A percentile compares a stretch with the other conserved stretches of the same genome.
phyloP scores from a whole-genome alignment of 2,797 vertebrate genomes.

The Syngnathus acus region DNA sequence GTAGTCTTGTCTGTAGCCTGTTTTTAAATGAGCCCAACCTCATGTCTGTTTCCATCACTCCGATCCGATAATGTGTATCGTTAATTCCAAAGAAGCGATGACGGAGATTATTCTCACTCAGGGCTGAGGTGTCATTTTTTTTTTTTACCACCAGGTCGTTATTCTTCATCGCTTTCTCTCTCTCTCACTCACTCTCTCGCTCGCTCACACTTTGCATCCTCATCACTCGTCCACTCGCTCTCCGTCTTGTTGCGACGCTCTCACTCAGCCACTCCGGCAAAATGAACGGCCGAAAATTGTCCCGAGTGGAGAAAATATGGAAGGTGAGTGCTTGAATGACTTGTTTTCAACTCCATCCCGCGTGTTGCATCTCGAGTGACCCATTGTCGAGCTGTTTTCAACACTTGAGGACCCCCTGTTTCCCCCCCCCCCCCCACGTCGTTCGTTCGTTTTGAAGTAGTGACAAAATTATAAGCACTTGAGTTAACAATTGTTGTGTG shows the following conservation, averaged over 20 bases:
- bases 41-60: too few species aligned
- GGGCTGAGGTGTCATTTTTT: slow-evolving; percentile 64
- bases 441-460: slow-evolving; percentile 23
- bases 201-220: slow-evolving; percentile 29
- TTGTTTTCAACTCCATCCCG: slow-evolving; percentile 4
- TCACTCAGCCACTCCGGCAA: slow-evolving; percentile 35
- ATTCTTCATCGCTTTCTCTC: slow-evolving; percentile 31
- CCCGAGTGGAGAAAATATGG: slow-evolving; percentile 80
- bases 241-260: slow-evolving; percentile 18
- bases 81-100: slow-evolving; percentile 21
- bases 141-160: slow-evolving; percentile 66
- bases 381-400: slow-evolving; percentile 23
- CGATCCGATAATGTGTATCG: too few species aligned
- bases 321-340: slow-evolving; percentile 75
- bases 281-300: slow-evolving; percentile 81
- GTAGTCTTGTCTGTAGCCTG: too few species aligned
- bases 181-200: background rate
- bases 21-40: too few species aligned
- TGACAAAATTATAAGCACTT: slow-evolving; percentile 45
- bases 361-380: slow-evolving; percentile 15
- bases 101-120: slow-evolving; percentile 66
- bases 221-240: slow-evolving; percentile 29
- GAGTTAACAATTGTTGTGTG: slow-evolving; percentile 20
- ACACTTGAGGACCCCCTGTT: background rate
- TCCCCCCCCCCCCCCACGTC: background rate